Evolutionary conservation across 2,797 vertebrate species (phyloP).

Genomic region (Sylvilagus floridanus): DNA sequence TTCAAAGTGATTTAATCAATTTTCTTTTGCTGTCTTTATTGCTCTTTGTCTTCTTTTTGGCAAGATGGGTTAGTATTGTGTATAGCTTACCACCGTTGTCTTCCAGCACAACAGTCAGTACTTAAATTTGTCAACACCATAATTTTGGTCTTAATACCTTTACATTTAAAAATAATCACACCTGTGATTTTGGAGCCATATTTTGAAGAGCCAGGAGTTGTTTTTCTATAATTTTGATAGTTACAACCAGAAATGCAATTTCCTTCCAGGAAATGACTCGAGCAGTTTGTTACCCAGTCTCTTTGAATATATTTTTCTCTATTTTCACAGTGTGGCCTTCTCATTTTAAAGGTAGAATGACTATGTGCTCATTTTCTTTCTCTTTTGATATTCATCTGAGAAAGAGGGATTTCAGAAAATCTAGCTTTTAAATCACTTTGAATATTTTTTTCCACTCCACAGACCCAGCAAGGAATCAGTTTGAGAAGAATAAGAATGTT

Average conservation of each 20-base stretch:
- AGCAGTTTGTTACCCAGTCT: conserved; percentile 49
- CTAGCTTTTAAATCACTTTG: conserved; percentile 75
- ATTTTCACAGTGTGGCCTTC: conserved; percentile 70
- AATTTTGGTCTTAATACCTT: conserved; percentile 66
- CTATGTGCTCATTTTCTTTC: conserved; percentile 68
- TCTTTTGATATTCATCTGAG: conserved; percentile 74
- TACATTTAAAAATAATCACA: conserved; percentile 48
- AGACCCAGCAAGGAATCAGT: conserved; percentile 61
- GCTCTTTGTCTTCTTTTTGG: conserved; percentile 63
- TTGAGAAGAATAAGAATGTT: conserved; percentile 72
- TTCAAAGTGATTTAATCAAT: conserved; percentile 68
- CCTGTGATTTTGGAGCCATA: conserved; percentile 3
- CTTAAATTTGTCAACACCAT: conserved; percentile 52
- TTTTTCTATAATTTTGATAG: conserved; percentile 74
- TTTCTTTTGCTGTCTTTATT: conserved; percentile 65
- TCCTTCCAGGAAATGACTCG: conserved; percentile 67
- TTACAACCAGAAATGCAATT: conserved; percentile 66
- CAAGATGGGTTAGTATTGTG: conserved; percentile 20
- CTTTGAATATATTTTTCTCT: conserved; percentile 39
- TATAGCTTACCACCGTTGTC: neutral
- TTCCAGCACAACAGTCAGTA: neutral
- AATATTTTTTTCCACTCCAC: conserved; percentile 47
- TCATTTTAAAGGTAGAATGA: conserved; percentile 69
- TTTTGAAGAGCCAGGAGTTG: conserved; percentile 61
- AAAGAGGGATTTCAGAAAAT: conserved; percentile 68